Percentiles rank a stretch among this genome's conserved stretches.
Evolutionary conservation across 2,797 vertebrate species (phyloP).

Genomic region (Phylloscopus collybita): DNA sequence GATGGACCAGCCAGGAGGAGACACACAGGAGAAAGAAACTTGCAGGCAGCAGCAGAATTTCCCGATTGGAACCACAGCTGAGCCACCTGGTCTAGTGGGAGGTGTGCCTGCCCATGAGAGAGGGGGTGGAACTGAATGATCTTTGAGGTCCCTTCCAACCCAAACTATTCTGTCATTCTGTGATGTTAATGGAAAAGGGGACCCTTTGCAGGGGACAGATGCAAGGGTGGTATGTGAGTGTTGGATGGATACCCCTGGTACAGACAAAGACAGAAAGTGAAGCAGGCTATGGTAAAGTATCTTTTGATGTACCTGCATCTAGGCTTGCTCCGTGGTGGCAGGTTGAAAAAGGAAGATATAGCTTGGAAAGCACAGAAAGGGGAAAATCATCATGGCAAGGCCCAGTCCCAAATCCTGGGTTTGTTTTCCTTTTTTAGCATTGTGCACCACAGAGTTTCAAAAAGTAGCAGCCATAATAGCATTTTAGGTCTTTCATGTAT

Average conservation of each 20-base stretch:
- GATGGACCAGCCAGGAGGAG: background rate
- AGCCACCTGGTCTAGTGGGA: background rate
- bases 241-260: background rate
- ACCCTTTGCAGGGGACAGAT: background rate
- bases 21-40: background rate
- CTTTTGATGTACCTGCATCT: background rate
- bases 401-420: background rate
- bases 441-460: background rate
- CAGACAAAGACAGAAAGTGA: background rate
- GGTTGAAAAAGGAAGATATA: background rate
- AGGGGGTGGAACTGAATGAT: background rate
- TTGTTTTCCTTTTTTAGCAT: background rate
- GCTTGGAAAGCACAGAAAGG: background rate
- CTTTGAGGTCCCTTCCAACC: background rate
- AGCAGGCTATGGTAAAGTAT: background rate
- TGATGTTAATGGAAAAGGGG: background rate
- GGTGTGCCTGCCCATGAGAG: background rate
- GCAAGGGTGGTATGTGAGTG: fast-evolving
- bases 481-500: background rate
- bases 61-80: background rate
- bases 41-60: background rate
- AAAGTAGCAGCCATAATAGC: background rate
- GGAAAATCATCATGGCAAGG: background rate
- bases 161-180: background rate
- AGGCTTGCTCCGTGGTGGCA: background rate